Conservation (phyloP, 2,888 invertebrate genomes). For the Ennomos erosarius region DNA sequence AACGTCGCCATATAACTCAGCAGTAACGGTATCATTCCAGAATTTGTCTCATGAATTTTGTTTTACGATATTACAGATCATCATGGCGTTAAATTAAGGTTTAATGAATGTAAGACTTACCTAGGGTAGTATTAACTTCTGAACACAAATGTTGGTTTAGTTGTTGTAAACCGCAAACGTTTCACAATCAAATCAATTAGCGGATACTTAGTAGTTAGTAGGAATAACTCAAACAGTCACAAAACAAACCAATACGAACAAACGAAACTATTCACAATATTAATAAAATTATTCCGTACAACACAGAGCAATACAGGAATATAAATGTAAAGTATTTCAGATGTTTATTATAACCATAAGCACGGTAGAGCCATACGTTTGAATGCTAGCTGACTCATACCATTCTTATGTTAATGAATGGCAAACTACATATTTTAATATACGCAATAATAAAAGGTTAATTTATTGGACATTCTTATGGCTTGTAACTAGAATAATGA, state of each 20-base stretch:
- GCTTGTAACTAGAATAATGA: slow-evolving; percentile 22
- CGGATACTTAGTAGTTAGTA: slow-evolving; percentile 50
- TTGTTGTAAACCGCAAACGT: slow-evolving; percentile 40
- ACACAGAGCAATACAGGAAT: slow-evolving; percentile 30
- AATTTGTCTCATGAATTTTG: slow-evolving; percentile 33
- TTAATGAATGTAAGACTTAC: slow-evolving; percentile 24
- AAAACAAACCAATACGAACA: slow-evolving; percentile 38
- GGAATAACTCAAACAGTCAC: slow-evolving; percentile 40
- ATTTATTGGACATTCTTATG: slow-evolving; percentile 54
- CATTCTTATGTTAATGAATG: slow-evolving; percentile 60
- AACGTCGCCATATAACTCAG: slow-evolving; percentile 54
- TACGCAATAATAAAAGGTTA: slow-evolving; percentile 44
- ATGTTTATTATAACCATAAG: slow-evolving; percentile 44
- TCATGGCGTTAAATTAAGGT: slow-evolving; percentile 12
- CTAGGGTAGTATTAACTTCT: slow-evolving; percentile 19
- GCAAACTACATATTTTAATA: slow-evolving; percentile 46
- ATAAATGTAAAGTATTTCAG: slow-evolving; percentile 38
- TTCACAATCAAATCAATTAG: slow-evolving; percentile 53
- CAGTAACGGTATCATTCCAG: slow-evolving; percentile 32
- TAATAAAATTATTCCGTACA: slow-evolving; percentile 31
- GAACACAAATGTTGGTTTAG: slow-evolving; percentile 24
- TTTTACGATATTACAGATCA: slow-evolving; percentile 23
- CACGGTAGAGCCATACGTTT: slow-evolving; percentile 39
- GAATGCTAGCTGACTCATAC: slow-evolving; percentile 56
- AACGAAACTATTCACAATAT: slow-evolving; percentile 35